A percentile compares a stretch with the other conserved stretches of the same genome.
phyloP scores from a whole-genome alignment of 1,140 invertebrate genomes.

The Sinonovacula constricta region DNA sequence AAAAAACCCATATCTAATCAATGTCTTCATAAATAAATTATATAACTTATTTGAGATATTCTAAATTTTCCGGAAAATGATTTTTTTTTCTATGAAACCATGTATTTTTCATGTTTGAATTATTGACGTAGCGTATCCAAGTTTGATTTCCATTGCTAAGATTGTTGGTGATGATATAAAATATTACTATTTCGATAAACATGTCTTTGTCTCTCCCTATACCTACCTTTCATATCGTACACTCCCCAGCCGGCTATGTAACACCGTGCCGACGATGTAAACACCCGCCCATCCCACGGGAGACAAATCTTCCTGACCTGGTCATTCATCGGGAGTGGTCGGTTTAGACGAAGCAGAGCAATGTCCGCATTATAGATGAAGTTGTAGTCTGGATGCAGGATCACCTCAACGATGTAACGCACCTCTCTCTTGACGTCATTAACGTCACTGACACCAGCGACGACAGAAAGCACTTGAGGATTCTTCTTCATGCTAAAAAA shows the following conservation, averaged over 20 bases:
- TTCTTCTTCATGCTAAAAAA: slow-evolving; percentile 51
- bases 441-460: slow-evolving; percentile 52
- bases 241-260: slow-evolving; percentile 69
- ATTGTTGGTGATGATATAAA: no score
- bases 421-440: slow-evolving; percentile 29
- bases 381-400: slow-evolving; percentile 62
- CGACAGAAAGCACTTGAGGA: slow-evolving; percentile 58
- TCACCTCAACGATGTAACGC: slow-evolving; percentile 55
- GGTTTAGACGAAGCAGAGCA: slow-evolving; percentile 62
- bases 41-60: no score
- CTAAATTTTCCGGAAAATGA: no score
- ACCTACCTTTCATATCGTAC: slow-evolving; percentile 49
- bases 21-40: no score
- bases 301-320: slow-evolving; percentile 58
- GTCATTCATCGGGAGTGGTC: slow-evolving; percentile 44
- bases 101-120: no score
- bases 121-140: no score
- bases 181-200: no score
- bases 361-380: slow-evolving; percentile 68
- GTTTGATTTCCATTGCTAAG: no score
- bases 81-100: no score
- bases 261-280: slow-evolving; percentile 53
- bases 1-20: no score
- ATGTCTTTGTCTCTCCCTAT: no score
- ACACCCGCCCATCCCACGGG: slow-evolving; percentile 35